These are phyloP conservation scores for Mycteria americana DNA, from an alignment of 2,797 vertebrate species.

Conservation along the genomic window DNA sequence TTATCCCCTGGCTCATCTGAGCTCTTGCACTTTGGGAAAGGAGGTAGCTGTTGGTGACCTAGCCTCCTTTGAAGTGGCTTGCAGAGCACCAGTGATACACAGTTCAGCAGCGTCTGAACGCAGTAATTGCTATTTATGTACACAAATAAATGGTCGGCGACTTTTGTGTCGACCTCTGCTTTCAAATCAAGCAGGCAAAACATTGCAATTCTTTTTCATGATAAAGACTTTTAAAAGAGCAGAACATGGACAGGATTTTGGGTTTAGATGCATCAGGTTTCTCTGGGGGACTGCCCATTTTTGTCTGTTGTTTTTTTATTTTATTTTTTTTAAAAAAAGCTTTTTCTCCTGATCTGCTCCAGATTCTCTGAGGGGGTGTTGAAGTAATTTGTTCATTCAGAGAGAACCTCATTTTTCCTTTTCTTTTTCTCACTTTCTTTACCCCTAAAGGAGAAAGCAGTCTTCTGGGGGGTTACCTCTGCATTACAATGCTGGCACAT, in stretches of 20 bases:
- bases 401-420: not conserved
- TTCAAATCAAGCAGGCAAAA: not conserved
- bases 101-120: not conserved
- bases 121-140: not conserved
- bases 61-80: not conserved
- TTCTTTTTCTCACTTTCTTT: not conserved
- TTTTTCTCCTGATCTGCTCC: not conserved
- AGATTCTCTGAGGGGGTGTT: not conserved
- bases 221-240: not conserved
- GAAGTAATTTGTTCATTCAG: not conserved
- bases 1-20: not conserved
- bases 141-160: not conserved
- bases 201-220: not conserved
- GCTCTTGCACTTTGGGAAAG: not conserved
- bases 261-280: not conserved
- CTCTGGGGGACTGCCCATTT: not conserved
- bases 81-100: not conserved
- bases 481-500: not conserved
- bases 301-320: not conserved
- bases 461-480: not conserved
- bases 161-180: not conserved
- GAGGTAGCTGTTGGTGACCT: not conserved
- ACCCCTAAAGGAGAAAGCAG: not conserved
- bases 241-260: not conserved
- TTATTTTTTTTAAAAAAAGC: not conserved